A percentile compares a stretch with the other conserved stretches of the same genome.
Conservation (phyloP, 2,888 invertebrate species). For the Mellilla xanthometata region DNA sequence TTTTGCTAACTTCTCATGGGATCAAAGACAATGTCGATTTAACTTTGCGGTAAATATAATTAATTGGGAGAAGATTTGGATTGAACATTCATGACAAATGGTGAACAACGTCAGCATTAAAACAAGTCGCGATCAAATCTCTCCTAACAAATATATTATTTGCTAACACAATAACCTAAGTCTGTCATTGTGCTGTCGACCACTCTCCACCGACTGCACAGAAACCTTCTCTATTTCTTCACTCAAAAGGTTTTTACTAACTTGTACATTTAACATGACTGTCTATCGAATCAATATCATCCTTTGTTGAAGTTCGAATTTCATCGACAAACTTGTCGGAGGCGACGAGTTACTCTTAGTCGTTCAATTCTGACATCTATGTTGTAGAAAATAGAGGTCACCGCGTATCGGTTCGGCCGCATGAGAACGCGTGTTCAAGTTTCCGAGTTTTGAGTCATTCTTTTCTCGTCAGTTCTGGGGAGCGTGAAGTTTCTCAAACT, state of each 20-base stretch:
- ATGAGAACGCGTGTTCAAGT: conserved; percentile 9
- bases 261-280: conserved; percentile 17
- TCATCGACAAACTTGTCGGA: conserved; percentile 26
- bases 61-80: too few species aligned
- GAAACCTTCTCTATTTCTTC: conserved; percentile 4
- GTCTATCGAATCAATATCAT: conserved; percentile 36
- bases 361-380: conserved; percentile 30
- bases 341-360: conserved; percentile 8
- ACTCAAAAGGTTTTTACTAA: conserved; percentile 12
- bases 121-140: conserved; percentile 26
- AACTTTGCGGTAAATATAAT: too few species aligned
- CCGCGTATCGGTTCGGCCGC: conserved; percentile 8
- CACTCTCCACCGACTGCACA: conserved; percentile 3
- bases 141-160: conserved; percentile 30
- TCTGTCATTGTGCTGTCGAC: conserved; percentile 36
- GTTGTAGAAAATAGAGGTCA: conserved; percentile 12
- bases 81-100: not conserved
- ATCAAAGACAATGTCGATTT: too few species aligned
- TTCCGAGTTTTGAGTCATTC: conserved; percentile 32
- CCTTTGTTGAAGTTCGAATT: conserved; percentile 33
- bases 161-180: conserved; percentile 34
- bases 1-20: too few species aligned
- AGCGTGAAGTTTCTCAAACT: conserved; percentile 30
- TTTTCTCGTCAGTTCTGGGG: conserved; percentile 32
- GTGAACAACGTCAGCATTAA: conserved; percentile 7